These are phyloP conservation scores for Fistularia tabacaria DNA, from an alignment of 2,797 vertebrate genomes.

Conservation along the genomic window DNA sequence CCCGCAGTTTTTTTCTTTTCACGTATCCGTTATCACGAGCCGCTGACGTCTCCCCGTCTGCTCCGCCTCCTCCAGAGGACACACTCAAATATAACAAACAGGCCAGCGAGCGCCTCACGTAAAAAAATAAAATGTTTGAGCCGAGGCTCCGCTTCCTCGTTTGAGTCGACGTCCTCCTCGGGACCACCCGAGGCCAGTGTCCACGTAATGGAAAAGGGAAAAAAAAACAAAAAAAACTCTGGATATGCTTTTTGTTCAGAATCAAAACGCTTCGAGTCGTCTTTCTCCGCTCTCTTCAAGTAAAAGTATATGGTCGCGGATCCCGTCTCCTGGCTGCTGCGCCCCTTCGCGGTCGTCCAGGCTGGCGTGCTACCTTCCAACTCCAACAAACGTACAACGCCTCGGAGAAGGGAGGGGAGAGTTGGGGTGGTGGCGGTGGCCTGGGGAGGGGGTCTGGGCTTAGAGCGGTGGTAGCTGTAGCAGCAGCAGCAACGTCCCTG, in stretches of 20 bases:
- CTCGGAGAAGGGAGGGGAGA: constrained; percentile 30
- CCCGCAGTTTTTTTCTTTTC: constrained; percentile 30
- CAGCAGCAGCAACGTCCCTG: constrained; percentile 43
- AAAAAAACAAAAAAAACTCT: constrained; percentile 34
- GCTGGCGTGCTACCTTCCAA: constrained; percentile 9
- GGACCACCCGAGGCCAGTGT: constrained; percentile 36
- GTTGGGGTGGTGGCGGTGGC: constrained; percentile 14
- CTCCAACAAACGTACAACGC: constrained; percentile 42
- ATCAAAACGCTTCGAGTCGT: constrained; percentile 25
- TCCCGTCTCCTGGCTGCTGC: constrained; percentile 25
- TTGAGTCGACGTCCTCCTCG: constrained; percentile 41
- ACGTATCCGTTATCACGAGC: background rate
- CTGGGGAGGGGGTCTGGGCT: constrained; percentile 29
- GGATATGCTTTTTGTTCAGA: constrained; percentile 59
- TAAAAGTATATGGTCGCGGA: constrained; percentile 44
- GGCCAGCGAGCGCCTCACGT: constrained; percentile 51
- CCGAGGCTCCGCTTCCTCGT: constrained; percentile 30
- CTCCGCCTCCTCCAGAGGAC: constrained; percentile 11
- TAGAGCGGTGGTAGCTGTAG: constrained; percentile 42
- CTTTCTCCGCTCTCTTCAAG: constrained; percentile 58
- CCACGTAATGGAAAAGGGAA: constrained; percentile 23
- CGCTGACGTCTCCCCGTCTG: background rate
- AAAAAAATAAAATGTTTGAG: constrained; percentile 64
- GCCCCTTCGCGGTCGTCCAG: constrained; percentile 31
- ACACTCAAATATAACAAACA: constrained; percentile 43